Evolutionary conservation across 2,113 vertebrate species (phyloP).

Genomic region (Hyperopisus bebe): DNA sequence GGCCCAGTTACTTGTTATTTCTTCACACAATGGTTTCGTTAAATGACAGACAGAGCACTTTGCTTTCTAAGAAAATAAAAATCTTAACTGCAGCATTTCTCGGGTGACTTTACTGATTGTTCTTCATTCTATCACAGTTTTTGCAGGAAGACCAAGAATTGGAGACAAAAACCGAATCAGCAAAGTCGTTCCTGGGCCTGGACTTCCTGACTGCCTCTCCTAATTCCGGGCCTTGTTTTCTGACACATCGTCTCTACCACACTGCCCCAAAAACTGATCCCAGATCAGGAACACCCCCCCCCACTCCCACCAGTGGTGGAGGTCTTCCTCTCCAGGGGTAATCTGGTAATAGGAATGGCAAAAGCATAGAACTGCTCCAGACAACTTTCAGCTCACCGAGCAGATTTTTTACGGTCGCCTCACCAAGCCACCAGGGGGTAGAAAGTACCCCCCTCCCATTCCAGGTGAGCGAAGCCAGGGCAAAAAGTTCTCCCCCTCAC

Average conservation of each 20-base stretch:
- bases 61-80: neutral
- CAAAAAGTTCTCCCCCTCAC: conserved; percentile 48
- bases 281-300: neutral
- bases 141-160: conserved; percentile 38
- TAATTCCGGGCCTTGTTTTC: neutral
- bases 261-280: neutral
- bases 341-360: conserved; percentile 62
- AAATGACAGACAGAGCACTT: neutral
- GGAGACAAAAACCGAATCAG: conserved; percentile 28
- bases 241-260: neutral
- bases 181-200: neutral
- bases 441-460: conserved; percentile 56
- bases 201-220: neutral
- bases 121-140: neutral
- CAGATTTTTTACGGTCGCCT: conserved; percentile 69
- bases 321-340: conserved; percentile 55
- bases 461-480: conserved; percentile 34
- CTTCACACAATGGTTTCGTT: neutral
- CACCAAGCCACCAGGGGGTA: conserved; percentile 65
- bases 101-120: neutral
- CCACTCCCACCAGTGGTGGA: neutral
- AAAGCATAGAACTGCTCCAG: conserved; percentile 51
- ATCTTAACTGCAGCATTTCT: neutral
- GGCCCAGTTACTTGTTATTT: neutral
- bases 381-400: conserved; percentile 29